Evolutionary conservation across 2,113 vertebrate species (phyloP).

Genomic region (Bubo bubo): DNA sequence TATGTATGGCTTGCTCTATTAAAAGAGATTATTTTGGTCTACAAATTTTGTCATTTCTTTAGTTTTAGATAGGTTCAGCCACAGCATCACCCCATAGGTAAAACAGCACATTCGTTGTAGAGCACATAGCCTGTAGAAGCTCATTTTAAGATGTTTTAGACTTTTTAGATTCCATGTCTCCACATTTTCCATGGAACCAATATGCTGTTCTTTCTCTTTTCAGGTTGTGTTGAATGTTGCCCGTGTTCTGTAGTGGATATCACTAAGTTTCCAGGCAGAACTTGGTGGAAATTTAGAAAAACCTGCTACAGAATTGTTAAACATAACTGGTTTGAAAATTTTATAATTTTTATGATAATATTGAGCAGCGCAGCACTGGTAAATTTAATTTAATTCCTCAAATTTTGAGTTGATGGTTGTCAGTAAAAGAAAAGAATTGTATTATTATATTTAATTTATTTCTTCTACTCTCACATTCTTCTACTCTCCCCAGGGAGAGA

Average conservation of each 20-base stretch:
- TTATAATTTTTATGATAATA: constrained; percentile 95
- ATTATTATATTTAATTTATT: background rate
- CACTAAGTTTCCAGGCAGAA: constrained; percentile 67
- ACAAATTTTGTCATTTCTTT: background rate
- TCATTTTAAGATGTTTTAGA: background rate
- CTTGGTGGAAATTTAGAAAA: constrained; percentile 90
- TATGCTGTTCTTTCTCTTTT: background rate
- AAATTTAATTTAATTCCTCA: constrained; percentile 21
- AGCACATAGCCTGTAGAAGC: background rate
- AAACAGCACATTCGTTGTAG: background rate
- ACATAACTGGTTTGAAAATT: constrained; percentile 93
- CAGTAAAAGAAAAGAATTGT: background rate
- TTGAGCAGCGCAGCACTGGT: constrained; percentile 93
- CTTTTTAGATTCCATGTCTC: background rate
- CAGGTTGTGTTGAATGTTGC: constrained; percentile 78
- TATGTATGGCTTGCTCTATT: background rate
- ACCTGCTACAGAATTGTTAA: constrained; percentile 92
- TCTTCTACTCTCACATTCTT: background rate
- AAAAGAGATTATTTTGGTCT: background rate
- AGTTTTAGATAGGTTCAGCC: background rate
- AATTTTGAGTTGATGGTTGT: background rate
- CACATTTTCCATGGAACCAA: background rate
- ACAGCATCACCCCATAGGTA: background rate
- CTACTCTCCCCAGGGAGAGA: background rate
- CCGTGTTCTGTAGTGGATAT: constrained; percentile 76